Conservation (phyloP, 2,888 invertebrate species). For the Ophioninae sp. region DNA sequence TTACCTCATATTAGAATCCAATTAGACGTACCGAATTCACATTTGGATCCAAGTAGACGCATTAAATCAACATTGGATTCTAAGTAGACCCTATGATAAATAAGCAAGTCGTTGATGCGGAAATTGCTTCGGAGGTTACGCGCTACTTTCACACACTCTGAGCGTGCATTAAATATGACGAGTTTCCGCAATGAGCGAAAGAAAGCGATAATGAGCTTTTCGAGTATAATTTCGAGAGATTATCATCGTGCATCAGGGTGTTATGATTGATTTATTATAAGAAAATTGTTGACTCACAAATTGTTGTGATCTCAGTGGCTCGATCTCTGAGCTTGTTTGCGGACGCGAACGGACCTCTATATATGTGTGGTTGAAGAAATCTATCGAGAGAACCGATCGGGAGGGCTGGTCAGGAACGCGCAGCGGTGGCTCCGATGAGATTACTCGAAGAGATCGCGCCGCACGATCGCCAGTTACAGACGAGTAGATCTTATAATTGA, state of each 20-base stretch:
- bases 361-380: conserved; percentile 36
- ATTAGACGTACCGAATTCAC: no score
- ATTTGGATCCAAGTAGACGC: no score
- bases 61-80: not conserved
- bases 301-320: conserved; percentile 52
- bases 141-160: no score
- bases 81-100: not conserved
- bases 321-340: conserved; percentile 35
- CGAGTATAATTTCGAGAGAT: conserved; percentile 53
- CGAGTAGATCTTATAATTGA: conserved; percentile 68
- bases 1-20: no score
- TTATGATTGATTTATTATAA: conserved; percentile 61
- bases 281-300: conserved; percentile 62
- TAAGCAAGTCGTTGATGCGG: not conserved
- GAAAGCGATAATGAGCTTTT: conserved; percentile 41
- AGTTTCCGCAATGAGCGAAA: conserved; percentile 26
- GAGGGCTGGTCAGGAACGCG: conserved; percentile 31
- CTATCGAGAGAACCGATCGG: conserved; percentile 50
- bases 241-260: conserved; percentile 60
- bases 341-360: not conserved
- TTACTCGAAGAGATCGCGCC: conserved; percentile 58
- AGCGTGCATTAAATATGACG: no score
- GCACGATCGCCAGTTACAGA: conserved; percentile 61
- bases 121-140: no score
- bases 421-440: conserved; percentile 39